Evolutionary conservation across 2,888 invertebrate species (phyloP), one percentile per base, ranked within the genome.

Genomic region (Acheta domesticus): DNA sequence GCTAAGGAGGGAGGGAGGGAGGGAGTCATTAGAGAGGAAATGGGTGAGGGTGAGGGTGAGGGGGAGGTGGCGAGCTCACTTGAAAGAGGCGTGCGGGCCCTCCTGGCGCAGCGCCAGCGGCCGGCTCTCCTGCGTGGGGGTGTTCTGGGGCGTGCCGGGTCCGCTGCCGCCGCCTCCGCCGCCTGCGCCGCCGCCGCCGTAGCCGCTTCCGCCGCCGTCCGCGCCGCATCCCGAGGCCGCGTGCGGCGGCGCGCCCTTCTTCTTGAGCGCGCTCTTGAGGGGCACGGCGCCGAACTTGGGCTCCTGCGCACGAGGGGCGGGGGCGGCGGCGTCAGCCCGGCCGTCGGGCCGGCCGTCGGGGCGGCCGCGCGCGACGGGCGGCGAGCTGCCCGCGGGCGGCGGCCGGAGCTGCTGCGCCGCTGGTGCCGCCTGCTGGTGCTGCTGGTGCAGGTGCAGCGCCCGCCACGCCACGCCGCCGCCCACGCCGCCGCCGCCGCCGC

Each of bases 201-300:
- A 90, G 89, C 85, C 93, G 93, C 85, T 92, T 92, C 79, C 92
- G 92, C 79, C 93, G 93, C 81, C 95, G 94, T 81, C 88, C 89
- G 83, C 90, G 91, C 11, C 90, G 90, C 48, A 90, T 89, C 62
- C 93, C 93, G 79, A 93, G 90, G 4, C 91, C 91, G 83, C 91
- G 90, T 81, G 91, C 90, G 49, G 85, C 84, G 50, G 85, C 85
- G 79, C 83, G 49, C 83, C 83, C 77, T 94, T 93, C 87, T 95
- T 96, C 90, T 97, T 97, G 83, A 97, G 90, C 83, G 96, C 97
- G 78, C 96, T 96, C 87, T 97, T 97, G 82, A 96, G 91, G 83
- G 96, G 96, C 90, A 96, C 92, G 83, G 96, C 96, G 88, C 95
- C 94, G 88, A 95, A 94, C 85, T 93, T 93, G 75, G 96, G 96